Evolutionary conservation across 2,797 vertebrate genomes (phyloP).

Genomic region (Hemitrygon akajei): DNA sequence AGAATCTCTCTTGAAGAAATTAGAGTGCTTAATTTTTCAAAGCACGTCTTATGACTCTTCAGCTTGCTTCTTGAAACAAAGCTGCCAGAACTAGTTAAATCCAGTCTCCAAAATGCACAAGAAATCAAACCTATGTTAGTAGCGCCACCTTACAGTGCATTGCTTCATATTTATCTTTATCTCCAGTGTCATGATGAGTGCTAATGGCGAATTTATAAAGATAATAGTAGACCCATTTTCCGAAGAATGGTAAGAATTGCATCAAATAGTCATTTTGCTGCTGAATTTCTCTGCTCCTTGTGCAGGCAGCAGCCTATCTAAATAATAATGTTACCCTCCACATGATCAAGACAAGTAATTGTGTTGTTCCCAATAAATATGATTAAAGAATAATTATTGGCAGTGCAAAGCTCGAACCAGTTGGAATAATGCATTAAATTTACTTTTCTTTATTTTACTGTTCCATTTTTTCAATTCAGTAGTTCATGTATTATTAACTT

Average conservation of each 20-base stretch:
- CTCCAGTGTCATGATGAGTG: not conserved
- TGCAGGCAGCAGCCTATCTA: not conserved
- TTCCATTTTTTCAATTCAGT: too few relatives aligned
- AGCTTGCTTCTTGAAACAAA: not conserved
- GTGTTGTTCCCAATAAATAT: too few relatives aligned
- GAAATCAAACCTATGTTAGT: not conserved
- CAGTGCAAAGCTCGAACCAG: too few relatives aligned
- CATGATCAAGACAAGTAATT: too few relatives aligned
- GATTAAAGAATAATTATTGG: too few relatives aligned
- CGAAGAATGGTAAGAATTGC: not conserved
- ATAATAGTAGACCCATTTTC: not conserved
- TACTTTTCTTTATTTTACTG: too few relatives aligned
- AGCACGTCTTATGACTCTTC: not conserved
- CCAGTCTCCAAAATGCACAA: not conserved
- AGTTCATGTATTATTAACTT: too few relatives aligned
- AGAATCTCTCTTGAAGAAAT: not conserved
- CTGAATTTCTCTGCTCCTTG: not conserved
- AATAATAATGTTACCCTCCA: not conserved
- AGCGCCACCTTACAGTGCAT: not conserved
- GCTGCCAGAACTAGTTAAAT: not conserved
- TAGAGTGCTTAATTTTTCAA: not conserved
- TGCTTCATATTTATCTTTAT: not conserved
- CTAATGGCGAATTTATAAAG: not conserved
- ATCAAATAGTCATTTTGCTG: not conserved
- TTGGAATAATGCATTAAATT: too few relatives aligned